Evolutionary conservation across 2,888 invertebrate genomes (phyloP), one percentile per base, ranked within the genome.

Genomic region (Imbricaverruca yamaguchii): DNA sequence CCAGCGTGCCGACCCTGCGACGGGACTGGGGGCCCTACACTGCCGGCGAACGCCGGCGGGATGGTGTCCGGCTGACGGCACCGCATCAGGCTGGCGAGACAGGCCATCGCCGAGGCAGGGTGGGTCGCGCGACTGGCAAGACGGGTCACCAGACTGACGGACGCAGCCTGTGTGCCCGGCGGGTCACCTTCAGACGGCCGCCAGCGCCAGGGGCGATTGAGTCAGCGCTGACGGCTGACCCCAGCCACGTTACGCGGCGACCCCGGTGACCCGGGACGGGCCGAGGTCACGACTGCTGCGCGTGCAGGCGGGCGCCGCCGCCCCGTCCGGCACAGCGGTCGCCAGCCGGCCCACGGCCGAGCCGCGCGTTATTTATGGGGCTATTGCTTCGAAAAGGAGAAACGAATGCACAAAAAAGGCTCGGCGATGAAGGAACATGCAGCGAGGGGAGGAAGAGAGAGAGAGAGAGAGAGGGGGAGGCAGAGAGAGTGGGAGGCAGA

Each of bases 381-480:
- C 74, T 74, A 74, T 74, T 74, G 74, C 74, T 74, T 74, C 74
- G 74, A 74, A 74, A 74, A 74, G 74, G 74, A 74, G 74, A 74
- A 74, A 74, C 74, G 74, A 74, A 53, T 25, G 74, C 74, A 74
- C 74, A 74, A 74, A 74, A 74, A 74, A 74, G 74, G 3, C 74
- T 9, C 53, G 53, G 23, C 23, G 74, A 53, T 39, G 13, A 53
- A 74, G 74, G 74, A 74, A 53, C 74, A 74, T 74, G 74, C 74
- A 74, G 74, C 3, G 39, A 69, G 69, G 39, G 39, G 74, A 13
- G 74, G 9, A 7, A 18, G 39, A 74, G 53, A 8, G 74, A 13
- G 23, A 67, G 65, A 4, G 65, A 10, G 65, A 9, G 23, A 67
- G 65, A 23, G 6, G 23, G 8, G 53, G 10, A 13, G 67, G 12